These are phyloP conservation scores for Mylabris sibirica DNA, from an alignment of 2,888 invertebrate genomes.

Conservation along the genomic window DNA sequence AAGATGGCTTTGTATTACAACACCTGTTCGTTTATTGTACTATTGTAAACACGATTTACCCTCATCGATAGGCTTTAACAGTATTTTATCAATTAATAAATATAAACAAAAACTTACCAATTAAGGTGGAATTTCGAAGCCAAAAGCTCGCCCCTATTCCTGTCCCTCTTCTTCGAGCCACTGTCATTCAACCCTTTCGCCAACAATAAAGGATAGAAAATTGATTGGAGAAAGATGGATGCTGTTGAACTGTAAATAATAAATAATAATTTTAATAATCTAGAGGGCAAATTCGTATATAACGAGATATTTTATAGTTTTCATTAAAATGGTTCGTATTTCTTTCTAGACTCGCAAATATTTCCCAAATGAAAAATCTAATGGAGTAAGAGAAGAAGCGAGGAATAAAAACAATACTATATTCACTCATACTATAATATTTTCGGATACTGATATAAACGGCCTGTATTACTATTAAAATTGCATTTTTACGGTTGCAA, in stretches of 20 bases:
- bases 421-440: slow-evolving; percentile 40
- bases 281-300: slow-evolving; percentile 41
- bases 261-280: slow-evolving; percentile 48
- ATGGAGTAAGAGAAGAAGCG: slow-evolving; percentile 42
- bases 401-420: slow-evolving; percentile 19
- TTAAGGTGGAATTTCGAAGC: slow-evolving; percentile 4
- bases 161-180: slow-evolving; percentile 32
- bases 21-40: background rate
- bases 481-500: slow-evolving; percentile 55
- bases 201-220: slow-evolving; percentile 24
- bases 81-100: slow-evolving; percentile 7
- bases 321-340: slow-evolving; percentile 50
- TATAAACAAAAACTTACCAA: slow-evolving; percentile 1
- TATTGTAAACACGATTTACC: slow-evolving; percentile 3
- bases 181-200: slow-evolving; percentile 31
- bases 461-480: slow-evolving; percentile 53
- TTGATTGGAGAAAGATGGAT: slow-evolving; percentile 25
- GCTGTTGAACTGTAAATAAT: slow-evolving; percentile 45
- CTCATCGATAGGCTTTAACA: background rate
- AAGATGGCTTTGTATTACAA: slow-evolving; percentile 6
- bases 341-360: slow-evolving; percentile 42
- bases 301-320: slow-evolving; percentile 50
- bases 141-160: slow-evolving; percentile 31
- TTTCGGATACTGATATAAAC: slow-evolving; percentile 45
- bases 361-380: slow-evolving; percentile 48